Evolutionary conservation across 2,888 invertebrate species (phyloP).

Genomic region (Aleiodes leptofemur): DNA sequence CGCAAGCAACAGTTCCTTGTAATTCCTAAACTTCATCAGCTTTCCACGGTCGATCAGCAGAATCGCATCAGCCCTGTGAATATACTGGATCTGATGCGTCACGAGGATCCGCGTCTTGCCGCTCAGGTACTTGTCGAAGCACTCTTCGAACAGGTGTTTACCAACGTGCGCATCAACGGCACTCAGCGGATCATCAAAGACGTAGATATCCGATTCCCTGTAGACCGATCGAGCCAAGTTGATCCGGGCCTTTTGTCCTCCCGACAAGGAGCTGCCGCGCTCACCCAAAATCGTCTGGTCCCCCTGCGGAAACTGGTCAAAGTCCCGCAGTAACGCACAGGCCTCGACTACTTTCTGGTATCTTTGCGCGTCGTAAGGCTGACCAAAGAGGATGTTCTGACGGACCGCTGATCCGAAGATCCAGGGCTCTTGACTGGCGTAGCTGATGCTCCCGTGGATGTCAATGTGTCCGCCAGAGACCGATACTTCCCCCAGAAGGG

Average conservation of each 20-base stretch:
- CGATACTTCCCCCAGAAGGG: conserved; percentile 86
- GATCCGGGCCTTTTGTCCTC: conserved; percentile 85
- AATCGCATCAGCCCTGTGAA: conserved; percentile 71
- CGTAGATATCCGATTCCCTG: conserved; percentile 89
- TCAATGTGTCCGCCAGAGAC: conserved; percentile 81
- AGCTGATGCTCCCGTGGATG: conserved; percentile 82
- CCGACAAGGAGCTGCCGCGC: conserved; percentile 88
- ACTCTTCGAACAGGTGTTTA: conserved; percentile 90
- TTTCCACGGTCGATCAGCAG: conserved; percentile 71
- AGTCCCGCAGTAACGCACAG: conserved; percentile 85
- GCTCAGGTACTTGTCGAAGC: conserved; percentile 80
- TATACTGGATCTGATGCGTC: conserved; percentile 80
- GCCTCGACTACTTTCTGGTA: conserved; percentile 83
- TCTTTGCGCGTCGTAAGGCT: conserved; percentile 81
- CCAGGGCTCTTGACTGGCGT: conserved; percentile 94
- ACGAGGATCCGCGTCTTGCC: conserved; percentile 78
- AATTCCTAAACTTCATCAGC: conserved; percentile 76
- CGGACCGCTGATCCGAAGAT: conserved; percentile 88
- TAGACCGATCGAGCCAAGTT: conserved; percentile 92
- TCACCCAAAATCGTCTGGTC: conserved; percentile 92
- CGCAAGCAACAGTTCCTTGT: conserved; percentile 82
- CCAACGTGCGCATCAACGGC: conserved; percentile 96
- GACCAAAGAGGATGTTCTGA: conserved; percentile 95
- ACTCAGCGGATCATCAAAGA: conserved; percentile 93
- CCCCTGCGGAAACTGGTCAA: conserved; percentile 86